These are phyloP conservation scores for Solea senegalensis DNA, from an alignment of 2,113 vertebrate species.

Conservation along the genomic window DNA sequence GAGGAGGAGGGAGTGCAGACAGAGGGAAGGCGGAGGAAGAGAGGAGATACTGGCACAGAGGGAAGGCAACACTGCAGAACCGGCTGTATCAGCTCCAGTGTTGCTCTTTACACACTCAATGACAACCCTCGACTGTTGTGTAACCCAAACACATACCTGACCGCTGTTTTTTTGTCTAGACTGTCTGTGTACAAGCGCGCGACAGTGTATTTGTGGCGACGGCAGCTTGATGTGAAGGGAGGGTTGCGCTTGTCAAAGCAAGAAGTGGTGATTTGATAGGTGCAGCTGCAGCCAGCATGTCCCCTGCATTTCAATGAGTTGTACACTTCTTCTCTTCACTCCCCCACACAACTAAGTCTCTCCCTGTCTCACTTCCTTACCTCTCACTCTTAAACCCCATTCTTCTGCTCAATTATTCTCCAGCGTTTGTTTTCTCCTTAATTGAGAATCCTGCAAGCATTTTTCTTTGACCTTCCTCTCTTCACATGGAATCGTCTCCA, in stretches of 20 bases:
- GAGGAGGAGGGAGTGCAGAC: constrained; percentile 31
- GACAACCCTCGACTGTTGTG: constrained; percentile 29
- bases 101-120: constrained; percentile 33
- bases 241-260: constrained; percentile 69
- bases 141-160: constrained; percentile 30
- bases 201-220: constrained; percentile 4
- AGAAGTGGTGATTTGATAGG: constrained; percentile 82
- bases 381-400: constrained; percentile 37
- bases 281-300: constrained; percentile 84
- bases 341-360: constrained; percentile 57
- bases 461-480: constrained; percentile 10
- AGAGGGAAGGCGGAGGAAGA: constrained; percentile 59
- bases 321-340: constrained; percentile 49
- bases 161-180: constrained; percentile 3
- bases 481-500: not conserved
- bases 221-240: constrained; percentile 31
- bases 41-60: constrained; percentile 35
- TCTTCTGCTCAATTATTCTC: constrained; percentile 37
- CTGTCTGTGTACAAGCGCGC: constrained; percentile 3
- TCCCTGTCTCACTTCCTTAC: constrained; percentile 23
- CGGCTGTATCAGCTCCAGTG: constrained; percentile 19
- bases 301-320: constrained; percentile 85
- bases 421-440: constrained; percentile 6
- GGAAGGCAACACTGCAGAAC: constrained; percentile 53
- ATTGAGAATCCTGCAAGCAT: not conserved